Evolutionary conservation across 1,140 invertebrate species (phyloP).

Genomic region (Cryptotermes secundus): DNA sequence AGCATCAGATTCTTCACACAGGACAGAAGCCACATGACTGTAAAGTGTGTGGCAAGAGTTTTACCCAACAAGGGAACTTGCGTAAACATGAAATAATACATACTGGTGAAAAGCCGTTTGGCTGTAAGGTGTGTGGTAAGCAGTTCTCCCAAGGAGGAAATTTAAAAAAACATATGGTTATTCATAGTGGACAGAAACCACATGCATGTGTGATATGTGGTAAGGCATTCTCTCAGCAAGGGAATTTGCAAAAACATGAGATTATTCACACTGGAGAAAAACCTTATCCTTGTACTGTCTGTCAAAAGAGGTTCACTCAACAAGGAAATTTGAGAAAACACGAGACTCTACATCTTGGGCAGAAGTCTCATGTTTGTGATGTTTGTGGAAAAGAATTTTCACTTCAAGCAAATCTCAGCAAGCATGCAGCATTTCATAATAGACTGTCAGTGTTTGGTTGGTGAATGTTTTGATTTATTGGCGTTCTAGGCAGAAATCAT

Average conservation of each 20-base stretch:
- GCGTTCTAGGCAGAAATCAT: too few relatives aligned
- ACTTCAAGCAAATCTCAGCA: neutral
- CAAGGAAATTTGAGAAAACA: neutral
- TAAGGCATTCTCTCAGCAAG: constrained; percentile 77
- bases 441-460: neutral
- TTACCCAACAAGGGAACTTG: neutral
- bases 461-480: neutral
- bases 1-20: neutral
- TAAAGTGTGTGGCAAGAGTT: neutral
- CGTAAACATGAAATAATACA: constrained; percentile 44
- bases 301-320: constrained; percentile 60
- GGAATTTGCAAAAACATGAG: constrained; percentile 72
- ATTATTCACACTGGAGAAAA: constrained; percentile 75
- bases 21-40: neutral
- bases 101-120: constrained; percentile 67
- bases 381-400: neutral
- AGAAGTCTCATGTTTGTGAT: neutral
- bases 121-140: constrained; percentile 54
- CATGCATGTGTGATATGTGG: constrained; percentile 61
- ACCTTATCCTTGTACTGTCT: constrained; percentile 70
- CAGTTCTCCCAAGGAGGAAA: constrained; percentile 58
- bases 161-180: constrained; percentile 55
- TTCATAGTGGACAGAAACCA: constrained; percentile 57
- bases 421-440: neutral
- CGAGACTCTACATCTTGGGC: neutral